Conservation (phyloP, 1,140 invertebrate genomes). For the Bombus confusus region DNA sequence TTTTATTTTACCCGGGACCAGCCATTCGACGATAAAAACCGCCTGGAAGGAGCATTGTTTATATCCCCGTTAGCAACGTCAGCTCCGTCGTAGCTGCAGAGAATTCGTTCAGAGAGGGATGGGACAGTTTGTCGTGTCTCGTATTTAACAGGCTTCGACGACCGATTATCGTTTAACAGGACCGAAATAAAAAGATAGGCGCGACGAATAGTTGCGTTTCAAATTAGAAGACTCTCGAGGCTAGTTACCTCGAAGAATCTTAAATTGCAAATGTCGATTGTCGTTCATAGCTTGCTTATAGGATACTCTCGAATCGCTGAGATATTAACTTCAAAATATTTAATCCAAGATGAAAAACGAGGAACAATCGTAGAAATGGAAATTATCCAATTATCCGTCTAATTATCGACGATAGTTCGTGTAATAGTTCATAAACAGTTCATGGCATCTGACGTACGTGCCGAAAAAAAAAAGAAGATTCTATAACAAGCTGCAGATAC, state of each 20-base stretch:
- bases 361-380: too few species aligned
- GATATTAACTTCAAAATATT: too few species aligned
- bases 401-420: too few species aligned
- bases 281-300: neutral
- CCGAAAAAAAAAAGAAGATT: too few species aligned
- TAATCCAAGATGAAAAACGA: too few species aligned
- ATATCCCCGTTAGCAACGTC: constrained; percentile 9
- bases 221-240: neutral
- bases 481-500: neutral
- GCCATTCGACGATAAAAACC: constrained; percentile 16
- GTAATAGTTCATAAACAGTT: too few species aligned
- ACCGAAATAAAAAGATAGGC: neutral
- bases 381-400: too few species aligned
- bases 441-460: too few species aligned
- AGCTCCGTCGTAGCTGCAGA: neutral
- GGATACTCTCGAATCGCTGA: neutral
- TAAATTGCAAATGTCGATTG: neutral
- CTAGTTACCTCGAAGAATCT: neutral
- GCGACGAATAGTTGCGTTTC: neutral
- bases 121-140: neutral
- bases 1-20: constrained; percentile 7
- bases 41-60: constrained; percentile 21
- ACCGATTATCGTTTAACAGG: neutral
- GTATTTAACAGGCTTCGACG: neutral
- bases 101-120: constrained; percentile 22